phyloP scores from a whole-genome alignment of 2,797 vertebrate genomes.

The Merluccius polli region DNA sequence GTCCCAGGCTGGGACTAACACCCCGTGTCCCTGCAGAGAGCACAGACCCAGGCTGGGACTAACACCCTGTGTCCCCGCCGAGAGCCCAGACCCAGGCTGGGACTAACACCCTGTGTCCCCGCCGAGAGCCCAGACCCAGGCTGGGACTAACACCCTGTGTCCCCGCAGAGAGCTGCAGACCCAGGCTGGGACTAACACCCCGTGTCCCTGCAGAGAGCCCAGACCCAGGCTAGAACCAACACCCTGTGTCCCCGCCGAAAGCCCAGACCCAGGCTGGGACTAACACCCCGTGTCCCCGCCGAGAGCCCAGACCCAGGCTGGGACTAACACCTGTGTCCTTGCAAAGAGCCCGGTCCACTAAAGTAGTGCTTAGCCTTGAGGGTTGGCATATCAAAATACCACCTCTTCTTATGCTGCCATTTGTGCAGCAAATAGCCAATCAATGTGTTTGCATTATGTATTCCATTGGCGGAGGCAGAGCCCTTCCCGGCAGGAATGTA shows the following conservation, averaged over 20 bases:
- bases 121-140: no score
- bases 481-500: neutral
- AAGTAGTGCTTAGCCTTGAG: neutral
- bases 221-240: no score
- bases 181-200: no score
- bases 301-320: neutral
- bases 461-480: neutral
- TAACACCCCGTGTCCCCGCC: neutral
- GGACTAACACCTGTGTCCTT: neutral
- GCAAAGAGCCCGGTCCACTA: neutral
- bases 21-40: neutral
- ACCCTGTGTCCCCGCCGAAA: no score
- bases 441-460: constrained; percentile 4
- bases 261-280: no score
- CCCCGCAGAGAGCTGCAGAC: neutral
- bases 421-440: neutral
- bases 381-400: neutral
- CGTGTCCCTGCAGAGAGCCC: no score
- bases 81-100: no score
- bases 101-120: no score
- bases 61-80: no score
- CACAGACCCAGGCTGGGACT: neutral
- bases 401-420: neutral
- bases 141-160: no score
- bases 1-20: neutral